These are phyloP conservation scores for Tiliqua scincoides DNA, from an alignment of 2,113 vertebrate genomes.

Conservation along the genomic window DNA sequence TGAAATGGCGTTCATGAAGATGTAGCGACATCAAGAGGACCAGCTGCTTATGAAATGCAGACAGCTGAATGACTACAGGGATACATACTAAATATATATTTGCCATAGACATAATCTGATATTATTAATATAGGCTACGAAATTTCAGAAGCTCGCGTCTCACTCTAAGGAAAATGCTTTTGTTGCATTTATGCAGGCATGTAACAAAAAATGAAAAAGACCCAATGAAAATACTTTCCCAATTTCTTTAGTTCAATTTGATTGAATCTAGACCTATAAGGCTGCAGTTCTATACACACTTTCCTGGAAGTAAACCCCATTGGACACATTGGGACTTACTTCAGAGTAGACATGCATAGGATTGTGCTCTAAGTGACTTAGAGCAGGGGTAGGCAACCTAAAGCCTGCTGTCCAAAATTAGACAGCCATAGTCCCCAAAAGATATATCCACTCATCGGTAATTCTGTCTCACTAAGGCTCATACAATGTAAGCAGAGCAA, in stretches of 20 bases:
- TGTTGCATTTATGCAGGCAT: not conserved
- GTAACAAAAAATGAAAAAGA: not conserved
- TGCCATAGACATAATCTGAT: not conserved
- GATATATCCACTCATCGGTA: too few species aligned
- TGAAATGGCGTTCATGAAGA: slow-evolving; percentile 19
- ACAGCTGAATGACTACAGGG: not conserved
- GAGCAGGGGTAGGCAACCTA: too few species aligned
- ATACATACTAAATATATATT: not conserved
- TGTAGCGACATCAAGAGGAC: slow-evolving; percentile 33
- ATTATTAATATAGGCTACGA: not conserved
- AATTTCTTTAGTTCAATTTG: not conserved
- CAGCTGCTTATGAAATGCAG: slow-evolving; percentile 3
- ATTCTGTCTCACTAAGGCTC: too few species aligned
- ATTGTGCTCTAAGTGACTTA: fast-evolving
- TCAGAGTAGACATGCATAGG: too few species aligned
- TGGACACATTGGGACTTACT: too few species aligned
- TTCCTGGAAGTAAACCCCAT: too few species aligned
- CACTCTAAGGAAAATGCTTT: not conserved
- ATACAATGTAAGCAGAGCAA: too few species aligned
- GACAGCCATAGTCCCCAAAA: too few species aligned
- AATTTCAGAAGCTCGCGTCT: not conserved
- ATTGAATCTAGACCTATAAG: too few species aligned
- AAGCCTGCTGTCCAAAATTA: too few species aligned
- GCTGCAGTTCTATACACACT: too few species aligned
- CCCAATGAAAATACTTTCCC: not conserved